These are phyloP conservation scores for Lepidocolaptes lacrymiger DNA, from an alignment of 2,797 vertebrate genomes.

Conservation along the genomic window DNA sequence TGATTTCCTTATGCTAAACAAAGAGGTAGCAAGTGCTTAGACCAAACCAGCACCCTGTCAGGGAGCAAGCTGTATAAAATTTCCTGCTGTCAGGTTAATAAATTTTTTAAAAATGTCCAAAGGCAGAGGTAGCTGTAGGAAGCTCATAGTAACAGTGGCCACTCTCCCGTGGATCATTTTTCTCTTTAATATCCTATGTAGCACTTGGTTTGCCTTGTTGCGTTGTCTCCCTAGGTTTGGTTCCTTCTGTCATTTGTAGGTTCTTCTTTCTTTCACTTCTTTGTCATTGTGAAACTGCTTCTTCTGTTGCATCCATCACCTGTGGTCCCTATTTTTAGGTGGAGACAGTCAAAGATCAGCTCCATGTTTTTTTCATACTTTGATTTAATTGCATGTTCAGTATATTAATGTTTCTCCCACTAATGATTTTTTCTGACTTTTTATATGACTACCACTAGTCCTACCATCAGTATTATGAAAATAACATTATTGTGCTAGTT, in stretches of 20 bases:
- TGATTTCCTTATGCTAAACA: constrained; percentile 73
- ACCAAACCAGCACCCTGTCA: constrained; percentile 72
- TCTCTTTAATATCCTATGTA: constrained; percentile 85
- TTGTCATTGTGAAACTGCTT: not conserved
- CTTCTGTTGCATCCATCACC: not conserved
- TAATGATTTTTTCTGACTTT: not conserved
- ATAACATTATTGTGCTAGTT: not conserved
- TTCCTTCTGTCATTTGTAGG: constrained; percentile 19
- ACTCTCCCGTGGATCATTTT: constrained; percentile 82
- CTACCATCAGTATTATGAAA: not conserved
- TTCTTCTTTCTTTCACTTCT: constrained; percentile 38
- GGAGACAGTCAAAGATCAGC: not conserved
- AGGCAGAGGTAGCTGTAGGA: constrained; percentile 82
- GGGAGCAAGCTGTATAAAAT: constrained; percentile 81
- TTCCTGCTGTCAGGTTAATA: constrained; percentile 86
- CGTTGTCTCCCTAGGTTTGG: constrained; percentile 59
- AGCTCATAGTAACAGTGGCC: constrained; percentile 78
- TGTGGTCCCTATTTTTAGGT: not conserved
- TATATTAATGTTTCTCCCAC: not conserved
- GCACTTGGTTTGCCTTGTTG: constrained; percentile 55
- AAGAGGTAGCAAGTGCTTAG: constrained; percentile 61
- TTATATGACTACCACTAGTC: not conserved
- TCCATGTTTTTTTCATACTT: not conserved
- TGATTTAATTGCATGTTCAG: not conserved
- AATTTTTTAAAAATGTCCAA: constrained; percentile 86